Base-by-base conservation (phyloP, 2,113 vertebrate genomes). In the Hipposideros armiger region DNA sequence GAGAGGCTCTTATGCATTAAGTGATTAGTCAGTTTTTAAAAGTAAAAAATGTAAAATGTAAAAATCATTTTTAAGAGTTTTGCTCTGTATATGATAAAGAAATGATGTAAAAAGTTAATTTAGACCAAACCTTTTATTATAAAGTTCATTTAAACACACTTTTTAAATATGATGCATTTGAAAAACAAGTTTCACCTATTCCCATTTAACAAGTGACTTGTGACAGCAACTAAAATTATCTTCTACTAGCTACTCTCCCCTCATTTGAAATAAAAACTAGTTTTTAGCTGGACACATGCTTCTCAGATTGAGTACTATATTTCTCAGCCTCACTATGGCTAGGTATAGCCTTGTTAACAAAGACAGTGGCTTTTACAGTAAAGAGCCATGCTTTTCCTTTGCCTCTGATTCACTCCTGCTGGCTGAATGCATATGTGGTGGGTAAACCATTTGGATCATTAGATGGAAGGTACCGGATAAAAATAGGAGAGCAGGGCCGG, bases 221-320 rank as follows among this genome's bases (percentile, higher is more conserved):
- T 90, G 42, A 72, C 22, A 36, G 11, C 22, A 72, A 50, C 7
- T 50, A 3, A 72, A 72, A 60, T 22, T 15, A 3, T 40, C 22
- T 22, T 17, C 67, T 72, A 50, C 50, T 72, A 50, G 42, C 56
- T 73, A 36, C 50, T 91, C 66, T 72, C 14, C 72, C 52, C 13
- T 92, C 22, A 72, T 92, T 83, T 62, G 32, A 83, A 91, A 92
- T 22, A 50, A 30, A 76, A 76, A 76, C 30, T 73, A 47, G 22
- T 13, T 78, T 78, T 90, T 30, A 90, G 60, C 30, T 74, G 24
- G 54, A 2, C 32, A 74, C 8, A 42, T 24, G 5, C 8, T 64
- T 73, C 32, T 74, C 78, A 62, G 14, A 83, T 73, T 50, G 73
- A 80, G 42, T 72, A 87, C 24, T 52, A 42, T 28, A 90, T 56